Base-by-base conservation (phyloP, 2,888 invertebrate species). In the Cabera pusaria region DNA sequence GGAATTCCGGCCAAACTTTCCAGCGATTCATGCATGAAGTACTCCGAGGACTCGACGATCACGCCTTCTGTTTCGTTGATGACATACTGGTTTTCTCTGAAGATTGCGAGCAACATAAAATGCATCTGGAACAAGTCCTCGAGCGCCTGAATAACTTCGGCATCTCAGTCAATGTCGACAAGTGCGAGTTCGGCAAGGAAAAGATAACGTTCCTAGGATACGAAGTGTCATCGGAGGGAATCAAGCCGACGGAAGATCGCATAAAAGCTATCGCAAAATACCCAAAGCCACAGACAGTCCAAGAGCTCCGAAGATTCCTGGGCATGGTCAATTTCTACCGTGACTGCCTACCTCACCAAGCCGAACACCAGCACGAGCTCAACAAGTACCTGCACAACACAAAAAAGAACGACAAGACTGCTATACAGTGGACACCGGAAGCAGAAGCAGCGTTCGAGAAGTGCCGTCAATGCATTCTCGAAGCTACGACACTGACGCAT, bases 261-360 rank as follows among this genome's bases (percentile, higher is more conserved):
- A 24, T 6, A 1, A 2, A 24, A 6, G 24, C 24, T 2, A 11
- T 24, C 4, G 4, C 6, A 1, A 20, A 44, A 0, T 52, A 31
- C 16, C 45, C 51, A 5, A 5, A 7, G 0, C 56, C 57, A 1
- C 50, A 32, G 5, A 56, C 49, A 0, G 43, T 49, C 3, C 39
- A 36, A 6, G 32, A 40, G 10, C 28, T 60, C 0, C 21, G 51
- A 0, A 9, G 57, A 3, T 60, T 55, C 23, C 8, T 52, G 5
- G 57, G 58, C 0, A 64, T 64, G 61, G 5, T 56, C 0, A 64
- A 64, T 25, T 64, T 59, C 32, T 63, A 65, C 22, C 33, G 75
- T 2, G 33, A 49, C 1, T 76, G 61, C 42, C 45, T 79, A 0
- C 67, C 66, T 1, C 16, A 63, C 1, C 65, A 74, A 1, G 43